phyloP scores from a whole-genome alignment of 2,113 vertebrate genomes.

The Cranoglanis bouderius region DNA sequence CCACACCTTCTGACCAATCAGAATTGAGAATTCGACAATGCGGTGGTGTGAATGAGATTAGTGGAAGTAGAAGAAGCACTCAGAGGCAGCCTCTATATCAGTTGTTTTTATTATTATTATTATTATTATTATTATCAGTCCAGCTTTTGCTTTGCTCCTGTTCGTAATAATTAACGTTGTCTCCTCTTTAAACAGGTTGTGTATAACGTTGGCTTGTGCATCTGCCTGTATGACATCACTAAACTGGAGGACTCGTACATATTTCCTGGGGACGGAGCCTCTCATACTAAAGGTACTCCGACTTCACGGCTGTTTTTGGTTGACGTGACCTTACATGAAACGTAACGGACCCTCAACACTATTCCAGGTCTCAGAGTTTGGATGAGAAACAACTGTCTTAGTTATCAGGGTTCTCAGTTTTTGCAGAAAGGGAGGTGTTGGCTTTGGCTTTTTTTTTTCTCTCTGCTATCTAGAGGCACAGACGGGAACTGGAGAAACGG shows the following conservation, averaged over 20 bases:
- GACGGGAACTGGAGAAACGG: background rate
- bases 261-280: conserved; percentile 93
- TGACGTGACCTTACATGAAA: background rate
- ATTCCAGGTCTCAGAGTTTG: background rate
- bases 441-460: background rate
- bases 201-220: conserved; percentile 90
- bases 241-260: conserved; percentile 95
- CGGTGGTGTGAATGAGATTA: background rate
- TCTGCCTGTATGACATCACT: conserved; percentile 93
- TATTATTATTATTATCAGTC: background rate
- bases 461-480: background rate
- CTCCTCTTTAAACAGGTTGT: conserved; percentile 78
- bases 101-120: background rate
- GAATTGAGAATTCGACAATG: background rate
- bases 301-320: background rate
- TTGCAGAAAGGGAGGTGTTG: background rate
- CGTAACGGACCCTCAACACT: too few species aligned
- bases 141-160: background rate
- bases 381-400: background rate
- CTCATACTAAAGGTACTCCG: conserved; percentile 89
- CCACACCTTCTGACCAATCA: background rate
- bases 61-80: background rate
- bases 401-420: background rate
- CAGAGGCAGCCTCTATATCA: too few species aligned
- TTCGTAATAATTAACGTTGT: background rate